Percentiles rank a stretch among this genome's conserved stretches.
These are phyloP conservation scores for Leptinotarsa defecta DNA, from an alignment of 1,140 invertebrate genomes.

Conservation along the genomic window DNA sequence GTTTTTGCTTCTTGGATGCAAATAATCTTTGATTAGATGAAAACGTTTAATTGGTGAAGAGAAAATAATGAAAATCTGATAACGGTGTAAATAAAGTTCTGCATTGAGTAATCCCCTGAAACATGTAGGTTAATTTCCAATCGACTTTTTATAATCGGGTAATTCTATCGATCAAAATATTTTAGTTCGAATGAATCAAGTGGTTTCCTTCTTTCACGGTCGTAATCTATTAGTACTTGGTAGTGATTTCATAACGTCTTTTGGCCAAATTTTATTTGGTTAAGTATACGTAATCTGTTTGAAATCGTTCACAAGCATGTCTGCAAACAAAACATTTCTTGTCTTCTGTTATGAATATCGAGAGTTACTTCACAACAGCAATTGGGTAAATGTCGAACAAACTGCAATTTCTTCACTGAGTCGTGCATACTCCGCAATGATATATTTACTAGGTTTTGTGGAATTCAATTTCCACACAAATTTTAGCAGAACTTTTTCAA, in stretches of 20 bases:
- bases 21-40: too few relatives aligned
- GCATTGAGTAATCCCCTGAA: too few relatives aligned
- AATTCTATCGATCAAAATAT: too few relatives aligned
- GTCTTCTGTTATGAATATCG: slow-evolving; percentile 37
- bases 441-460: slow-evolving; percentile 18
- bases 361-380: slow-evolving; percentile 36
- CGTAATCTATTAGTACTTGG: neutral
- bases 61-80: too few relatives aligned
- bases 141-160: too few relatives aligned
- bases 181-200: too few relatives aligned
- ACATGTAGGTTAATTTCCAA: too few relatives aligned
- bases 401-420: slow-evolving; percentile 35
- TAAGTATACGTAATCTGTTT: neutral
- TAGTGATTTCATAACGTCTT: neutral
- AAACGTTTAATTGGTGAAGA: too few relatives aligned
- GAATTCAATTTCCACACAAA: too few relatives aligned
- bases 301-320: slow-evolving; percentile 19
- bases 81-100: too few relatives aligned
- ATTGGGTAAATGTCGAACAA: slow-evolving; percentile 34
- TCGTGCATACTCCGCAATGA: slow-evolving; percentile 32
- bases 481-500: too few relatives aligned
- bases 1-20: too few relatives aligned
- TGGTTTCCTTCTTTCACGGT: neutral
- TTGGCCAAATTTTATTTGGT: neutral
- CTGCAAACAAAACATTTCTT: slow-evolving; percentile 30